Conservation (phyloP, 2,888 invertebrate species). For the Drepanosiphum platanoidis region DNA sequence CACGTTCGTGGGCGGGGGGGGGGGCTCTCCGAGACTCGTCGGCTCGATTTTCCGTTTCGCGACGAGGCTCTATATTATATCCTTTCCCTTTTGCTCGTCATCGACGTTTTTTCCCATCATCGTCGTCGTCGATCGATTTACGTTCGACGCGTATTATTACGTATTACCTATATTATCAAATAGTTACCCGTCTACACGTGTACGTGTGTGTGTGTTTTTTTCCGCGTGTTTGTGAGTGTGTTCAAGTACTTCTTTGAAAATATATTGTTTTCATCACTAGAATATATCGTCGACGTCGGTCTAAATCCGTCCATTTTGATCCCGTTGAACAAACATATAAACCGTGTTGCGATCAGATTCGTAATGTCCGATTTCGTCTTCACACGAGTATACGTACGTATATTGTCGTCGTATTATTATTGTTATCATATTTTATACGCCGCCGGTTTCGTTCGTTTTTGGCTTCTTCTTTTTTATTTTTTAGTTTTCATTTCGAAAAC, state of each 20-base stretch:
- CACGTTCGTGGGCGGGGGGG: too few relatives aligned
- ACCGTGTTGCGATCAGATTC: not conserved
- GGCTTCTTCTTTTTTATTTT: not conserved
- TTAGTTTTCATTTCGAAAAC: not conserved
- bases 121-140: not conserved
- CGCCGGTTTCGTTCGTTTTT: too few relatives aligned
- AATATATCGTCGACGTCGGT: not conserved
- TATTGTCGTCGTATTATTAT: not conserved
- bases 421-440: not conserved
- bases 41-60: too few relatives aligned
- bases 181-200: not conserved
- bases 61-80: too few relatives aligned
- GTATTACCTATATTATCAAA: too few relatives aligned
- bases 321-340: too few relatives aligned
- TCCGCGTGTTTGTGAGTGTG: not conserved
- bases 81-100: too few relatives aligned
- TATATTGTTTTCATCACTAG: not conserved
- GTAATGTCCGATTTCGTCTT: not conserved
- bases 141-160: too few relatives aligned
- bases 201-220: not conserved
- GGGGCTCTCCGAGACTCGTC: too few relatives aligned
- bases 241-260: not conserved
- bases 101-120: too few relatives aligned
- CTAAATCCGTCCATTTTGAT: constrained; percentile 11
- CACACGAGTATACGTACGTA: not conserved